Conservation (phyloP, 1,140 invertebrate species). For the Uloborus diversus region DNA sequence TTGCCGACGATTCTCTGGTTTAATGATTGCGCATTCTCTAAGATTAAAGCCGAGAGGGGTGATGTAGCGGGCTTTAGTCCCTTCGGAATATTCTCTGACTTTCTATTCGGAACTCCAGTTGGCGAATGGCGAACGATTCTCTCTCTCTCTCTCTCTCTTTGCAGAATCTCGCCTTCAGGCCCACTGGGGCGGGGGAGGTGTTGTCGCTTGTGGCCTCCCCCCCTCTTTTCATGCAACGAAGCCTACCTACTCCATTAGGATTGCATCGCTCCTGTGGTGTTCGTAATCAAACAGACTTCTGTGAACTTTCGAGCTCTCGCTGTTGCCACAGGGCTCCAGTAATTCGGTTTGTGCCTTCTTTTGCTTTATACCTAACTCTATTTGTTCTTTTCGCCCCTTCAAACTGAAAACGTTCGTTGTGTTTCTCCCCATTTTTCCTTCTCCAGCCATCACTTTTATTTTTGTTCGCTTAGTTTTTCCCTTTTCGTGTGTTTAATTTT, state of each 20-base stretch:
- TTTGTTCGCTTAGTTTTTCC: neutral
- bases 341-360: constrained; percentile 40
- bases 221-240: constrained; percentile 11
- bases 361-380: neutral
- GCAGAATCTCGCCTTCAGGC: constrained; percentile 1
- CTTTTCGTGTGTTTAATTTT: constrained; percentile 40
- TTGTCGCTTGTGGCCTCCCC: neutral
- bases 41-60: constrained; percentile 36
- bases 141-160: neutral
- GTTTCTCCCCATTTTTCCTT: constrained; percentile 23
- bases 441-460: constrained; percentile 1
- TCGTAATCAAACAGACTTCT: constrained; percentile 53
- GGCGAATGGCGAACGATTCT: constrained; percentile 4
- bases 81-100: constrained; percentile 23
- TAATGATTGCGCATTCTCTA: constrained; percentile 41
- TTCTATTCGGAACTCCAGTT: constrained; percentile 39
- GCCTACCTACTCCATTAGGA: constrained; percentile 43
- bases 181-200: neutral
- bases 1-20: constrained; percentile 31
- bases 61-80: constrained; percentile 6
- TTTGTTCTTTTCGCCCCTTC: constrained; percentile 41
- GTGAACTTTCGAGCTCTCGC: constrained; percentile 43
- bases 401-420: constrained; percentile 3
- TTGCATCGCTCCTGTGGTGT: constrained; percentile 42
- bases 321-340: constrained; percentile 24